Evolutionary conservation across 2,797 vertebrate genomes (phyloP).

Genomic region (Amblyopsis hoosieri): DNA sequence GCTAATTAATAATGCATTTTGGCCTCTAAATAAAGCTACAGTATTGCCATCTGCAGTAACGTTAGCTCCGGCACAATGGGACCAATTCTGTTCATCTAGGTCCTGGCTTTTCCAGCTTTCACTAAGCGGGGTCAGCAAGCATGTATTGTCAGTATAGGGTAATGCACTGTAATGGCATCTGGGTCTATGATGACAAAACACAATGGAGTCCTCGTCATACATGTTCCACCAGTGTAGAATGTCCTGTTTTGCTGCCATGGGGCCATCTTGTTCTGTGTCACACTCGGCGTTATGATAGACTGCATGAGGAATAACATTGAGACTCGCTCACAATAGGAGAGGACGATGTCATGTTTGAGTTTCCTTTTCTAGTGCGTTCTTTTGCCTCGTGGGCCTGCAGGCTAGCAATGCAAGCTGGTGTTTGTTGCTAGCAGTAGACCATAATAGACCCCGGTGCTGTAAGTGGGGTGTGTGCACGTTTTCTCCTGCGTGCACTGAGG

Average conservation of each 20-base stretch:
- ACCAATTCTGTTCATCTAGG: neutral
- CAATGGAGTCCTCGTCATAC: constrained; percentile 14
- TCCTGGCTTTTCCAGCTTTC: constrained; percentile 18
- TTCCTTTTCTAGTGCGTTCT: neutral
- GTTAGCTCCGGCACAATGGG: too few species aligned
- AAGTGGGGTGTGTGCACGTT: constrained; percentile 18
- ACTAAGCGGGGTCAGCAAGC: neutral
- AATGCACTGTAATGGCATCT: constrained; percentile 28
- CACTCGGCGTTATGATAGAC: neutral
- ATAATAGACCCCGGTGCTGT: too few species aligned
- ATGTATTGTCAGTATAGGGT: neutral
- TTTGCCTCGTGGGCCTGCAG: too few species aligned
- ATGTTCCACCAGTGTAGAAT: constrained; percentile 34
- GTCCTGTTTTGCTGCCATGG: constrained; percentile 23
- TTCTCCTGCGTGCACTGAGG: neutral
- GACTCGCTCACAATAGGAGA: constrained; percentile 11
- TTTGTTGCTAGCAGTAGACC: too few species aligned
- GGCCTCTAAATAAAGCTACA: neutral
- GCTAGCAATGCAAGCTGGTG: too few species aligned
- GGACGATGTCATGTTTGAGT: constrained; percentile 8
- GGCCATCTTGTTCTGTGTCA: neutral
- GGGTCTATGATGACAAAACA: constrained; percentile 9
- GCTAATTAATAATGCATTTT: constrained; percentile 4
- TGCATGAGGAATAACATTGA: neutral
- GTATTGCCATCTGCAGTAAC: too few species aligned